phyloP scores from a whole-genome alignment of 2,113 vertebrate species.

The Probosciger aterrimus region DNA sequence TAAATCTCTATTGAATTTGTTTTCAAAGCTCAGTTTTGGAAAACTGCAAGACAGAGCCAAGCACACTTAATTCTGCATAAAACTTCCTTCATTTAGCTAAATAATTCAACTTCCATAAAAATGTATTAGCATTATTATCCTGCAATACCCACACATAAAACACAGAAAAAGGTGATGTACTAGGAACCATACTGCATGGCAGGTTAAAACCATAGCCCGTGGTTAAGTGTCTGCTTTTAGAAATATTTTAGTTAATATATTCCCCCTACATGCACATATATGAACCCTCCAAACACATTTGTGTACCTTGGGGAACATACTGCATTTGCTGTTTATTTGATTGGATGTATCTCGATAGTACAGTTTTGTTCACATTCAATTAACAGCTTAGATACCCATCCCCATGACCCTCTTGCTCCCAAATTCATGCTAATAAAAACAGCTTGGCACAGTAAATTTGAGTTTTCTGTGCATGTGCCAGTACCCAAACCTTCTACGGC shows the following conservation, averaged over 20 bases:
- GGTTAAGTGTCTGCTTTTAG: not conserved
- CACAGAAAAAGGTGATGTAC: not conserved
- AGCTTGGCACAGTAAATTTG: not conserved
- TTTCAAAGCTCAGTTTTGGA: not conserved
- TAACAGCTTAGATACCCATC: not conserved
- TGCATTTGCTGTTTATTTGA: not conserved
- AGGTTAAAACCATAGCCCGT: not conserved
- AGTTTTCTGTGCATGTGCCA: not conserved
- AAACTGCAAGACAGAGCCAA: not conserved
- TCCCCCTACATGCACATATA: fast-evolving
- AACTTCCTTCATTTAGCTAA: not conserved
- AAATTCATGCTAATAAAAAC: not conserved
- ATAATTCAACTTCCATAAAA: not conserved
- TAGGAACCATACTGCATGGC: not conserved
- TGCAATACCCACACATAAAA: not conserved
- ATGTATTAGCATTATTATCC: not conserved
- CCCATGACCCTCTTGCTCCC: not conserved
- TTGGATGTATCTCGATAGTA: not conserved
- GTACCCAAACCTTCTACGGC: not conserved
- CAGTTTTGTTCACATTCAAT: not conserved
- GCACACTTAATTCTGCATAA: not conserved
- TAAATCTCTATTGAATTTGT: not conserved
- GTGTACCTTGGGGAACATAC: not conserved
- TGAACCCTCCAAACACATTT: not conserved
- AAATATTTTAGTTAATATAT: not conserved